phyloP scores from a whole-genome alignment of 37 sponge, comb jelly and placozoan genomes.

The Chondrosia reniformis region DNA sequence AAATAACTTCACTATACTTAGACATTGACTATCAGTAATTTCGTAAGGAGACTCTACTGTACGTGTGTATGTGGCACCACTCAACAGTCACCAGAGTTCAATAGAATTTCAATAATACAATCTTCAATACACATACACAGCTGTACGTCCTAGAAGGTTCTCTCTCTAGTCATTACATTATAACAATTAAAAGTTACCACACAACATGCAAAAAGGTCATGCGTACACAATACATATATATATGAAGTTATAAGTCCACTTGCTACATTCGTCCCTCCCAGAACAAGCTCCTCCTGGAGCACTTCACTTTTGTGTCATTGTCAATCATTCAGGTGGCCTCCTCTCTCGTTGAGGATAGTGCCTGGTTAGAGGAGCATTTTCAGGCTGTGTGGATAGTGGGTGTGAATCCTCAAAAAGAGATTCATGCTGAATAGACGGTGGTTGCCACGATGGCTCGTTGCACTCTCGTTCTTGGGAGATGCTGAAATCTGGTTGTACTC shows the following conservation, averaged over 20 bases:
- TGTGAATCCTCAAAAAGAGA: neutral
- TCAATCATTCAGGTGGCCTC: conserved; percentile 10
- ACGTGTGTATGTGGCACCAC: too few relatives aligned
- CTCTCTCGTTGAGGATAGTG: conserved; percentile 9
- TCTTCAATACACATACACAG: too few relatives aligned
- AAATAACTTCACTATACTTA: too few relatives aligned
- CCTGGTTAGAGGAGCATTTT: neutral
- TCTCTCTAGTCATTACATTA: too few relatives aligned
- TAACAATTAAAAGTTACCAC: too few relatives aligned
- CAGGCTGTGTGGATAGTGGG: neutral
- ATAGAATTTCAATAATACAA: too few relatives aligned
- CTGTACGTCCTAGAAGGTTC: too few relatives aligned
- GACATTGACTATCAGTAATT: too few relatives aligned
- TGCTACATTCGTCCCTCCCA: conserved; percentile 16
- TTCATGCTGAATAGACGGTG: conserved; percentile 7
- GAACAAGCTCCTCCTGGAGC: conserved; percentile 8
- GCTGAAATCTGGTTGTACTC: neutral
- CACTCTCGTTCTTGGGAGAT: neutral
- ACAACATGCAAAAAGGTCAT: too few relatives aligned
- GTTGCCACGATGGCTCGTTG: neutral
- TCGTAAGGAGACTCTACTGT: too few relatives aligned
- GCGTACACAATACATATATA: too few relatives aligned
- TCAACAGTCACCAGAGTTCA: too few relatives aligned
- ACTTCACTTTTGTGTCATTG: conserved; percentile 1
- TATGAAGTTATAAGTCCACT: conserved; percentile 3